Conservation (phyloP, 1,140 invertebrate genomes). For the Bursaphelenchus mucronatus region DNA sequence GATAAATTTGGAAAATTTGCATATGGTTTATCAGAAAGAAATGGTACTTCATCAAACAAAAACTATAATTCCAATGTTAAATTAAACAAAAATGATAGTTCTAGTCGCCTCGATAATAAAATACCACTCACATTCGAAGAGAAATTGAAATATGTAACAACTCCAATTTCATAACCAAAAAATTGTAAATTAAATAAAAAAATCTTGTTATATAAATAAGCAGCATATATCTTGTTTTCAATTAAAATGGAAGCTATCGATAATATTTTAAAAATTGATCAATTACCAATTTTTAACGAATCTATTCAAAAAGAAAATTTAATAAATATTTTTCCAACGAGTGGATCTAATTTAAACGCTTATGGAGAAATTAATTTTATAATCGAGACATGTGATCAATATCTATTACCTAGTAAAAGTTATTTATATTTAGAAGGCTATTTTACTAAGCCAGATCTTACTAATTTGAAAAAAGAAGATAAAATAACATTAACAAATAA, state of each 20-base stretch:
- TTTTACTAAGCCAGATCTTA: slow-evolving; percentile 11
- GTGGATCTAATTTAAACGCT: too few relatives aligned
- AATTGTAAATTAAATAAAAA: not conserved
- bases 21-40: slow-evolving; percentile 5
- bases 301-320: too few relatives aligned
- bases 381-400: slow-evolving; percentile 24
- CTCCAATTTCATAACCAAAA: slow-evolving; percentile 5
- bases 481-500: slow-evolving; percentile 20
- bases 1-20: slow-evolving; percentile 5
- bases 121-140: slow-evolving; percentile 4
- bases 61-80: slow-evolving; percentile 7
- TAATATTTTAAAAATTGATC: slow-evolving; percentile 16
- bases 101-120: not conserved
- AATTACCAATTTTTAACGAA: slow-evolving; percentile 11
- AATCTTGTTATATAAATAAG: slow-evolving; percentile 4
- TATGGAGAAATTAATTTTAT: slow-evolving; percentile 7
- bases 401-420: slow-evolving; percentile 15
- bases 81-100: slow-evolving; percentile 3
- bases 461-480: slow-evolving; percentile 16
- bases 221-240: not conserved
- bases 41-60: slow-evolving; percentile 7
- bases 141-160: slow-evolving; percentile 8
- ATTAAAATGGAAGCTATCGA: slow-evolving; percentile 17
- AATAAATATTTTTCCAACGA: too few relatives aligned
- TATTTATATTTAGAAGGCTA: slow-evolving; percentile 5